A percentile compares a stretch with the other conserved stretches of the same genome.
phyloP scores from a whole-genome alignment of 2,797 vertebrate species.

The Brachyrhaphis roseni region DNA sequence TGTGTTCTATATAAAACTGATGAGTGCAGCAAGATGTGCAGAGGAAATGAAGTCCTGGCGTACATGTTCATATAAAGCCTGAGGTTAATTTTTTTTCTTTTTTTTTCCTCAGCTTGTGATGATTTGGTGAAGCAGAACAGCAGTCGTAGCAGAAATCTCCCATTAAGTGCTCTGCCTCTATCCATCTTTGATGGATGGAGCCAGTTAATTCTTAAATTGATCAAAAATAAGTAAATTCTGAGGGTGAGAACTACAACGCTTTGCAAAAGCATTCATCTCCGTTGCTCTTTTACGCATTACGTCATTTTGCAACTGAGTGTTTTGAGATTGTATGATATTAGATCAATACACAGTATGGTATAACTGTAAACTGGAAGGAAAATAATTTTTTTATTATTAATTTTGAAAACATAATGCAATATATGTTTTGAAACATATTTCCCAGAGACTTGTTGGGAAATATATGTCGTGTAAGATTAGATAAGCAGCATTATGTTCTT shows the following conservation, averaged over 20 bases:
- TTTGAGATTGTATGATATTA: not conserved
- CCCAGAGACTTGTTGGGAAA: not conserved
- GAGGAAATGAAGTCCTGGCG: constrained; percentile 74
- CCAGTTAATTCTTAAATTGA: constrained; percentile 1
- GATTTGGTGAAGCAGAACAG: constrained; percentile 60
- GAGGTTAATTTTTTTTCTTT: constrained; percentile 61
- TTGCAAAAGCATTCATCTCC: not conserved
- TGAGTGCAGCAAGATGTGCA: constrained; percentile 70
- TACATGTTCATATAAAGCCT: constrained; percentile 68
- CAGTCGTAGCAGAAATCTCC: constrained; percentile 53
- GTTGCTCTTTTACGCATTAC: not conserved
- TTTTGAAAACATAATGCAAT: not conserved
- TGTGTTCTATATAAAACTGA: constrained; percentile 74
- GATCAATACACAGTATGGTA: not conserved
- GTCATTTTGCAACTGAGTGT: not conserved
- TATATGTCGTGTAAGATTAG: not conserved
- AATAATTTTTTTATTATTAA: not conserved
- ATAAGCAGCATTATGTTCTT: not conserved
- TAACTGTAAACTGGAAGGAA: not conserved
- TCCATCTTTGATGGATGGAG: constrained; percentile 19
- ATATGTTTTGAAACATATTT: not conserved
- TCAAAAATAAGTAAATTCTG: constrained; percentile 14
- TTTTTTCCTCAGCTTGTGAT: constrained; percentile 56
- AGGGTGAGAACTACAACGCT: not conserved
- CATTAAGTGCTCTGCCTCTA: constrained; percentile 14